Percentiles rank a stretch among this genome's conserved stretches.
These are phyloP conservation scores for Erpobdella octoculata DNA, from an alignment of 2,888 invertebrate species.

Conservation along the genomic window DNA sequence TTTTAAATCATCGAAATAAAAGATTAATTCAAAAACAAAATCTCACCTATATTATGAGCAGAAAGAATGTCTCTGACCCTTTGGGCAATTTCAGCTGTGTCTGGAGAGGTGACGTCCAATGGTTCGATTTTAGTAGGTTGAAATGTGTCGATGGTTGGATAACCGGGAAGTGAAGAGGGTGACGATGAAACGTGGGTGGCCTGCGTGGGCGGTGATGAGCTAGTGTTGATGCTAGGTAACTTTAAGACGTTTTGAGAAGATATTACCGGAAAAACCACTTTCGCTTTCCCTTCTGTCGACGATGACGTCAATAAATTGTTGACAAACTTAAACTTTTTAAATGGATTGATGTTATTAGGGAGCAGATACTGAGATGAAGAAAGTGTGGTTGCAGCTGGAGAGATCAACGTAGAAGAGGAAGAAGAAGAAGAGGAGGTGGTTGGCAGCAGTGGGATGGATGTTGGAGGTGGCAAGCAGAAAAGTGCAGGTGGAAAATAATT, in stretches of 20 bases:
- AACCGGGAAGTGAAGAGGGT: not conserved
- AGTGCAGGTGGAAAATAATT: not conserved
- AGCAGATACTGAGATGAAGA: not conserved
- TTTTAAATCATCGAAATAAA: not conserved
- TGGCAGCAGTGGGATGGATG: not conserved
- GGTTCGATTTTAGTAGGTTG: constrained; percentile 5
- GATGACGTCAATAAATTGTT: not conserved
- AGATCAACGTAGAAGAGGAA: not conserved
- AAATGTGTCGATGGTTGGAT: not conserved
- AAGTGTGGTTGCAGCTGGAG: not conserved
- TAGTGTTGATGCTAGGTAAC: not conserved
- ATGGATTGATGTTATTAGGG: constrained; percentile 50
- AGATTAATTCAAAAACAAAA: not conserved
- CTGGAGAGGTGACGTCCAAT: constrained; percentile 55
- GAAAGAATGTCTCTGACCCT: constrained; percentile 84
- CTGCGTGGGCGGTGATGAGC: not conserved
- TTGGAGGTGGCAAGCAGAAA: constrained; percentile 4
- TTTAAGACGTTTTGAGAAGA: not conserved
- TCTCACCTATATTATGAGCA: constrained; percentile 83
- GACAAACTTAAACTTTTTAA: not conserved
- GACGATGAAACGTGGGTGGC: not conserved
- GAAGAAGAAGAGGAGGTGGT: too few relatives aligned
- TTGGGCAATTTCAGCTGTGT: constrained; percentile 84
- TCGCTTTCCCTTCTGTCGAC: not conserved
- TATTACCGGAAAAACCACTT: too few relatives aligned